These are phyloP conservation scores for Pygoscelis adeliae DNA, from an alignment of 2,113 vertebrate species.

Conservation along the genomic window DNA sequence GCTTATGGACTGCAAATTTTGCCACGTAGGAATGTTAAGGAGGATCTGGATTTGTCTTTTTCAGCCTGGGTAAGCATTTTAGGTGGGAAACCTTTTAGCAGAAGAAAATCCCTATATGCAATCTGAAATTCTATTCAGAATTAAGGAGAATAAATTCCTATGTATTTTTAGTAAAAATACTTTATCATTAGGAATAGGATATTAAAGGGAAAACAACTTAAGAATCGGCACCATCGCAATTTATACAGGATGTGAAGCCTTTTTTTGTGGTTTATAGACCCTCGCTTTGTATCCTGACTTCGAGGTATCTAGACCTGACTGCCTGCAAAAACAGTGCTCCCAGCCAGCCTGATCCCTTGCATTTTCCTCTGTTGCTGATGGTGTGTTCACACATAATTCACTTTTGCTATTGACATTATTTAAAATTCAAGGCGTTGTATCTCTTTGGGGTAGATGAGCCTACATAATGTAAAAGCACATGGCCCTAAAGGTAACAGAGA, in stretches of 20 bases:
- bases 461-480: neutral
- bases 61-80: neutral
- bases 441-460: neutral
- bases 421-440: neutral
- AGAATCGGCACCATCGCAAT: neutral
- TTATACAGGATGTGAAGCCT: neutral
- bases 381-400: neutral
- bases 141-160: neutral
- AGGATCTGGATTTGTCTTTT: conserved; percentile 25
- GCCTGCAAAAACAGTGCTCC: neutral
- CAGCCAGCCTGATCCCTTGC: neutral
- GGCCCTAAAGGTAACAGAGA: neutral
- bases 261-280: neutral
- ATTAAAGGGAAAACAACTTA: neutral
- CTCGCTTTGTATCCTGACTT: neutral
- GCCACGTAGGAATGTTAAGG: conserved; percentile 17
- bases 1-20: conserved; percentile 33
- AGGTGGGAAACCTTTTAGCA: neutral
- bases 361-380: neutral
- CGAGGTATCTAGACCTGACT: neutral
- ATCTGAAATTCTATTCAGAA: neutral
- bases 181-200: neutral
- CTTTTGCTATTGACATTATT: neutral
- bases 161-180: neutral
- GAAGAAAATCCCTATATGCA: neutral